Evolutionary conservation across 2,888 invertebrate species (phyloP).

Genomic region (Euclidia mi): DNA sequence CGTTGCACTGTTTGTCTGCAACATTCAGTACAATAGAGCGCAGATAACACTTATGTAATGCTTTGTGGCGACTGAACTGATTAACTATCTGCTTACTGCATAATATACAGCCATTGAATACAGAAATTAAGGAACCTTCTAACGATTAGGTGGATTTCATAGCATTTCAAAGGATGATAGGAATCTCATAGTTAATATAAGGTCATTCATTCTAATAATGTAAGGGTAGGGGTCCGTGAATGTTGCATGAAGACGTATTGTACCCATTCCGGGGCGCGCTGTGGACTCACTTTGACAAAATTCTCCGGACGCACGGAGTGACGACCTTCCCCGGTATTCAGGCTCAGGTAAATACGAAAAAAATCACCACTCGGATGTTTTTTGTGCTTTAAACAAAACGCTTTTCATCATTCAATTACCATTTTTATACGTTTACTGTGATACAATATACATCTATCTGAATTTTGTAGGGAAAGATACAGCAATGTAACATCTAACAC

Average conservation of each 20-base stretch:
- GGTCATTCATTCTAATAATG: conserved; percentile 74
- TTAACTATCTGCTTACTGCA: conserved; percentile 28
- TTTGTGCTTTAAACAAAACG: conserved; percentile 7
- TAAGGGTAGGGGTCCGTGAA: conserved; percentile 74
- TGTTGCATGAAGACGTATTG: conserved; percentile 83
- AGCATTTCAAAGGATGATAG: conserved; percentile 58
- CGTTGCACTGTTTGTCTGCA: conserved; percentile 45
- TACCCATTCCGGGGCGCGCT: conserved; percentile 70
- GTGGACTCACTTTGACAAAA: conserved; percentile 80
- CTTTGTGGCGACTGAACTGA: conserved; percentile 32
- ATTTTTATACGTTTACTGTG: no score
- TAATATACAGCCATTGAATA: conserved; percentile 17
- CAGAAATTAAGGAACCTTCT: conserved; percentile 38
- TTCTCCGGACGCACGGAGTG: conserved; percentile 63
- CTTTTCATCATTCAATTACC: not conserved
- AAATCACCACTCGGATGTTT: conserved; percentile 50
- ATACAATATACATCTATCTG: no score
- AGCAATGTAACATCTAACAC: no score
- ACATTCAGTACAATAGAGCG: conserved; percentile 35
- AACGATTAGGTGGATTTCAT: conserved; percentile 44
- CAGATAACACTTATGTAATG: conserved; percentile 38
- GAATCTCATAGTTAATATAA: conserved; percentile 76
- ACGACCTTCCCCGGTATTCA: conserved; percentile 40
- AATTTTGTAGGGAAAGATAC: no score
- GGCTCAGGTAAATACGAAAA: conserved; percentile 45